Conservation (phyloP, 2,888 invertebrate species). For the Pristionchus entomophagus region DNA sequence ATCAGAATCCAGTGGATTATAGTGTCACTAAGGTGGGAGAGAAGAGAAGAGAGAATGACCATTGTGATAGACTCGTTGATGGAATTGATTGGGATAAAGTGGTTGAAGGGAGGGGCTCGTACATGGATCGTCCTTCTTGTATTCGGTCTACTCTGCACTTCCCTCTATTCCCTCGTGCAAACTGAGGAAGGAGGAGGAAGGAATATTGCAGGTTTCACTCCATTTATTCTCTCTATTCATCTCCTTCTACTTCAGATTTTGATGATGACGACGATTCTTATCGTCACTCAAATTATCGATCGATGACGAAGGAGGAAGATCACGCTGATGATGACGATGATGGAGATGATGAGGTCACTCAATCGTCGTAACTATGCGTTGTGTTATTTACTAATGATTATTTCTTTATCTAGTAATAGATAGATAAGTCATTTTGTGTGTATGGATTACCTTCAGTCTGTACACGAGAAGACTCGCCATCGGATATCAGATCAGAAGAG, state of each 20-base stretch:
- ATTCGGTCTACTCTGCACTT: slow-evolving; percentile 47
- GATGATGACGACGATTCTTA: slow-evolving; percentile 7
- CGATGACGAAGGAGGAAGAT: background rate
- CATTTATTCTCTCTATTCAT: background rate
- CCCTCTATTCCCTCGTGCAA: slow-evolving; percentile 15
- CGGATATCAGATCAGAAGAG: background rate
- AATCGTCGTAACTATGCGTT: background rate
- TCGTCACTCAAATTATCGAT: background rate
- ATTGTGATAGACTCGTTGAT: no score
- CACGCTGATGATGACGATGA: background rate
- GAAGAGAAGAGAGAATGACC: background rate
- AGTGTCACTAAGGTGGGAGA: slow-evolving; percentile 43
- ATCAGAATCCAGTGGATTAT: slow-evolving; percentile 26
- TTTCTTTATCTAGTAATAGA: no score
- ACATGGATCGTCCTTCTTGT: slow-evolving; percentile 47
- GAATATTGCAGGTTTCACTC: background rate
- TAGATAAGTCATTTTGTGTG: background rate
- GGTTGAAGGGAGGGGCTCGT: slow-evolving; percentile 47
- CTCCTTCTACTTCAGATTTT: background rate
- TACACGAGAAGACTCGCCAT: slow-evolving; percentile 11
- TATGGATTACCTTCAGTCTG: background rate
- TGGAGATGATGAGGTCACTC: slow-evolving; percentile 8
- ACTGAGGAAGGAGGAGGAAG: background rate
- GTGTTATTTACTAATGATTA: no score
- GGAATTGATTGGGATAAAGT: no score